Conservation (phyloP, 2,797 vertebrate species). For the Falco naumanni region DNA sequence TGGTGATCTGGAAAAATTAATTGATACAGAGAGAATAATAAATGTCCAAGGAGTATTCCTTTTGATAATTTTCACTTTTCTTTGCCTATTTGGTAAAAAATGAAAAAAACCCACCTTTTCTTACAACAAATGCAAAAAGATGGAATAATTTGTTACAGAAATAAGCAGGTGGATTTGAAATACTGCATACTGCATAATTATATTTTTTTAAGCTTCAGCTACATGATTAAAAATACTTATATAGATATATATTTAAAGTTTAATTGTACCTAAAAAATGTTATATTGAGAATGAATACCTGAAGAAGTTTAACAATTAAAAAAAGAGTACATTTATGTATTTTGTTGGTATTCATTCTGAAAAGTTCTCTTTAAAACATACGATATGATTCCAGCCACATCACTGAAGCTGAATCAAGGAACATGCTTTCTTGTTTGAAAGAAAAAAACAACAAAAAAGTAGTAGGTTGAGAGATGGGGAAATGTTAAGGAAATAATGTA, state of each 20-base stretch:
- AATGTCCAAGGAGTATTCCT: not conserved
- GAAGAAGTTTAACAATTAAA: not conserved
- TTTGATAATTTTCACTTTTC: not conserved
- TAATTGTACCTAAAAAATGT: not conserved
- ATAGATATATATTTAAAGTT: not conserved
- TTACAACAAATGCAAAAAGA: not conserved
- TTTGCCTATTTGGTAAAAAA: not conserved
- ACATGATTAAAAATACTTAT: not conserved
- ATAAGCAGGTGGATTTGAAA: not conserved
- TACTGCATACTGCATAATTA: not conserved
- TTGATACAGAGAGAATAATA: not conserved
- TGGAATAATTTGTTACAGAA: not conserved
- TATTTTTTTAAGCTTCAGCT: not conserved
- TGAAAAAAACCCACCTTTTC: not conserved
- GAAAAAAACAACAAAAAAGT: not conserved
- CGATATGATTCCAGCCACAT: not conserved
- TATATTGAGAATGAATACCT: not conserved
- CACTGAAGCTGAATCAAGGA: not conserved
- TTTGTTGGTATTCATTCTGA: not conserved
- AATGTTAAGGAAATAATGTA: not conserved
- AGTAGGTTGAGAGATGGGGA: not conserved
- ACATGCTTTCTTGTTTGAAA: not conserved
- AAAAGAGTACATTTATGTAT: not conserved
- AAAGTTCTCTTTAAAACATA: not conserved
- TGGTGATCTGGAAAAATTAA: slow-evolving; percentile 12